A percentile compares a stretch with the other conserved stretches of the same genome.
phyloP scores from a whole-genome alignment of 2,113 vertebrate genomes.

The Arothron firmamentum region DNA sequence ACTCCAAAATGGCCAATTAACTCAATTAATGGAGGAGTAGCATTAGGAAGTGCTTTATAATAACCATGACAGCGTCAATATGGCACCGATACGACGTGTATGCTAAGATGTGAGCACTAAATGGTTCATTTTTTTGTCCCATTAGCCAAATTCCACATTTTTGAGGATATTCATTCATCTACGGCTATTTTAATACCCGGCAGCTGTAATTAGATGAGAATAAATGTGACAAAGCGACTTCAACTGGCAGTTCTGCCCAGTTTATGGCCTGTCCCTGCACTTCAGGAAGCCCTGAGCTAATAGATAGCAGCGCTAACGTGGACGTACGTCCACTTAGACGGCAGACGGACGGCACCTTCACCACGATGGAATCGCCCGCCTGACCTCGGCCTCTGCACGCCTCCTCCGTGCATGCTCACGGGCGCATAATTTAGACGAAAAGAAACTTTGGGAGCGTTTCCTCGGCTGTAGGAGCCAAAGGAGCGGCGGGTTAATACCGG shows the following conservation, averaged over 20 bases:
- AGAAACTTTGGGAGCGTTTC: conserved; percentile 35
- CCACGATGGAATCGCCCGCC: conserved; percentile 46
- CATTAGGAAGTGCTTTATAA: neutral
- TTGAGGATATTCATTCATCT: conserved; percentile 1
- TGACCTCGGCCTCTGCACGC: no score
- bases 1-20: no score
- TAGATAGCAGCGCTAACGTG: conserved; percentile 26
- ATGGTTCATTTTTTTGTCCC: neutral
- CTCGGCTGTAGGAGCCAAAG: conserved; percentile 45
- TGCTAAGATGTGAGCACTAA: neutral
- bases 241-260: conserved; percentile 10
- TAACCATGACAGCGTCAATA: neutral
- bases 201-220: conserved; percentile 16
- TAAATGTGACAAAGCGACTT: conserved; percentile 11
- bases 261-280: conserved; percentile 33
- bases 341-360: conserved; percentile 45
- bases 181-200: conserved; percentile 10
- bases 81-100: neutral
- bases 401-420: no score
- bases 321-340: conserved; percentile 39
- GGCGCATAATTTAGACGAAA: conserved; percentile 42
- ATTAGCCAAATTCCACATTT: conserved; percentile 8
- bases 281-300: conserved; percentile 38
- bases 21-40: neutral
- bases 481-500: conserved; percentile 62